Evolutionary conservation across 2,113 vertebrate genomes (phyloP), one percentile per base, ranked within the genome.

Genomic region (Syngnathus typhle): DNA sequence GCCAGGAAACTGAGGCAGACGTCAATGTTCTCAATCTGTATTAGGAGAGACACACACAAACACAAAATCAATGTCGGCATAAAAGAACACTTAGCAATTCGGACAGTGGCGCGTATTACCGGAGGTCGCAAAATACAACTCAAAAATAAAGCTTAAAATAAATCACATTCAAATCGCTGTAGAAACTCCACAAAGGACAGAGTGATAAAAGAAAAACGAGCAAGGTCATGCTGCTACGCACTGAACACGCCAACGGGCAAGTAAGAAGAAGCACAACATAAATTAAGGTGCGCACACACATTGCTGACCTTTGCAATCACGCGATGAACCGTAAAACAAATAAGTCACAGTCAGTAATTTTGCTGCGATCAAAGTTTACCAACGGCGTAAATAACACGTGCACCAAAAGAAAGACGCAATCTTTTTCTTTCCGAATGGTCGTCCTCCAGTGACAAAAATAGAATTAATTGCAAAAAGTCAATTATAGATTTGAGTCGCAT

Each of bases 1-100:
- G 94, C 96, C 92, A 99, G 90, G 91, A 99, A 99, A 90, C 93
- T 94, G 89, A 99, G 93, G 88, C 97, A 99, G 15, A 93, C 92
- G 71, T 98, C 94, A 79, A 99, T 98, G 89, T 99, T 99, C 92
- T 98, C 95, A 91, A 99, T 94, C 97, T 99, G 84, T 36, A 71
- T n/a, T 12, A 60, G 60, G 47, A 76, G 15, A 71, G n/a, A 71
- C 15, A 80, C 23, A 55, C 21, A 55, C 47, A 65, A 44, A 63
- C 64, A 32, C 27, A 32, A 32, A 27, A 13, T 32, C 54, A 56
- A 9, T 32, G 11, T 11, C 12, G 5, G 23, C 23, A 9, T 51
- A 32, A 23, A 23, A 56, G 21, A 56, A 32, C 54, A 6, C 54
- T 15, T 5, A 32, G 23, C 54, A 15, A 12, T 15, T 55, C 9